These are phyloP conservation scores for Telmatherina bonti DNA, from an alignment of 2,797 vertebrate genomes.

Conservation along the genomic window DNA sequence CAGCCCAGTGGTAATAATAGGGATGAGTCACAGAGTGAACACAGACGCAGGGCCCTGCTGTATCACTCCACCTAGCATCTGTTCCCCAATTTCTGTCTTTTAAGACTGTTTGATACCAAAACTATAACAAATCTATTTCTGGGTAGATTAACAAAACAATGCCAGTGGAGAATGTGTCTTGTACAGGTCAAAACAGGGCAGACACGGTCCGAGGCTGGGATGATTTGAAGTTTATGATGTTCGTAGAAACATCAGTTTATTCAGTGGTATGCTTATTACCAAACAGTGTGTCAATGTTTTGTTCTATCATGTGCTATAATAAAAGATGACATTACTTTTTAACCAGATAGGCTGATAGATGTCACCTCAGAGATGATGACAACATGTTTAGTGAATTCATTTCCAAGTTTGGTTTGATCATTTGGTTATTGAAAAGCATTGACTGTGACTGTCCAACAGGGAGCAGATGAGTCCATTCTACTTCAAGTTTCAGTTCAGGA, in stretches of 20 bases:
- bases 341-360: slow-evolving; percentile 1
- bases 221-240: slow-evolving; percentile 28
- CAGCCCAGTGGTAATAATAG: slow-evolving; percentile 65
- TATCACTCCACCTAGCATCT: slow-evolving; percentile 48
- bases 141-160: slow-evolving; percentile 25
- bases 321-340: slow-evolving; percentile 15
- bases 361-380: not conserved
- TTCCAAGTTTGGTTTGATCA: not conserved
- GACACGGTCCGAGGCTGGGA: slow-evolving; percentile 8
- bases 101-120: slow-evolving; percentile 40
- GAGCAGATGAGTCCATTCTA: slow-evolving; percentile 91
- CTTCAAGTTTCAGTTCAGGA: slow-evolving; percentile 99
- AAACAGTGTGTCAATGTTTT: not conserved
- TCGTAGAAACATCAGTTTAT: slow-evolving; percentile 30
- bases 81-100: slow-evolving; percentile 37
- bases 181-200: slow-evolving; percentile 1
- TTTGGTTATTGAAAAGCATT: slow-evolving; percentile 2
- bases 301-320: not conserved
- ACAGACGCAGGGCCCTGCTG: slow-evolving; percentile 22
- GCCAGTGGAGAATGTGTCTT: slow-evolving; percentile 14
- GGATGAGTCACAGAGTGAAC: slow-evolving; percentile 65
- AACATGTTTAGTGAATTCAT: not conserved
- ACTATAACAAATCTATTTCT: slow-evolving; percentile 39
- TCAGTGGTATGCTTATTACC: not conserved
- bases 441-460: slow-evolving; percentile 72